Evolutionary conservation across 2,797 vertebrate genomes (phyloP), one percentile per base, ranked within the genome.

Genomic region (Streptopelia turtur): DNA sequence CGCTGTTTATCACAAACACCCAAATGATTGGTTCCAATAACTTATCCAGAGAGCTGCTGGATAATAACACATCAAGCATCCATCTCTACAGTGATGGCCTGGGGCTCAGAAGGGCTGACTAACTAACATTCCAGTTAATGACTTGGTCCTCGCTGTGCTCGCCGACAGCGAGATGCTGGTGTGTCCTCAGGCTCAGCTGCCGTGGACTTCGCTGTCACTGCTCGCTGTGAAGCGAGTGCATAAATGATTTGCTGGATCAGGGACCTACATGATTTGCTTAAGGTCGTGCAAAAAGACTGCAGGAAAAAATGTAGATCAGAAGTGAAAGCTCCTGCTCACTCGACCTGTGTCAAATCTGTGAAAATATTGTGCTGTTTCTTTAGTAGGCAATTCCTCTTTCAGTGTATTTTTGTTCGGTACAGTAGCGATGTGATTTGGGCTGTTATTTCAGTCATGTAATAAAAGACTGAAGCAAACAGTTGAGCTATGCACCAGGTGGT

Each of bases 401-500:
- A 1, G 56, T 79, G 25, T 80, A 30, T 84, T 95, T 93, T 90
- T 87, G 17, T 89, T 95, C 64, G 21, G 53, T 81, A 69, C 81
- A 90, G 94, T 95, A 95, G 93, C 92, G 52, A 18, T 87, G 37
- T 52, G 71, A 76, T 37, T 39, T 1, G 47, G 15, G 55, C 75
- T 91, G 59, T 74, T 87, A 75, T 31, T 90, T 61, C 81, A 84
- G 11, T 87, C 71, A 9, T 9, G 71, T n/a, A 92, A 2, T 89
- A 70, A 84, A 86, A 87, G 57, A 16, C 68, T 87, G 83, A 91
- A 85, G 37, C 69, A 92, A 96, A 91, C 76, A 87, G 43, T 92
- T 68, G 22, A 89, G 30, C 65, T 81, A 41, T 69, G 50, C 65
- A 92, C 83, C 92, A 93, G 92, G 93, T 96, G 95, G 47, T 93